These are phyloP conservation scores for Mobula birostris DNA, from an alignment of 2,113 vertebrate species.

Conservation along the genomic window DNA sequence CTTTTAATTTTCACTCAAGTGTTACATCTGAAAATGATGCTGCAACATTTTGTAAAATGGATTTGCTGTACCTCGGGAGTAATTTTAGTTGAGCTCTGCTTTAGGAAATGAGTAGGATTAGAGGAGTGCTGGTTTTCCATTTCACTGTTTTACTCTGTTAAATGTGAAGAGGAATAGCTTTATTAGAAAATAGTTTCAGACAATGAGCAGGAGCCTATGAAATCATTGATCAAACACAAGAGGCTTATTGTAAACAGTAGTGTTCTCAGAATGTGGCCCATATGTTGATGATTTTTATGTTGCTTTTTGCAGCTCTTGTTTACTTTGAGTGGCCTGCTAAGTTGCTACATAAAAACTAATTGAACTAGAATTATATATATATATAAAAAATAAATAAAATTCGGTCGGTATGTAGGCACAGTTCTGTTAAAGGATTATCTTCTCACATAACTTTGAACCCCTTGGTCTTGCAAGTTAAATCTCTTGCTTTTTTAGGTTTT, in stretches of 20 bases:
- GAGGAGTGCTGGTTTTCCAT: background rate
- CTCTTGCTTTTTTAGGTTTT: background rate
- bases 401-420: background rate
- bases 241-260: background rate
- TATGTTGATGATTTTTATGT: background rate
- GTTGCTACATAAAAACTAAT: too few species aligned
- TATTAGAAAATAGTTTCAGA: too few species aligned
- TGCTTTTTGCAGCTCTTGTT: background rate
- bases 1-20: background rate
- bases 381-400: background rate
- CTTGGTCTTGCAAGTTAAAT: background rate
- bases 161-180: background rate
- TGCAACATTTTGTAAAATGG: background rate
- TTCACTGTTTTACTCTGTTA: background rate
- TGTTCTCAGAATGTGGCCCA: background rate
- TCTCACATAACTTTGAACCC: background rate
- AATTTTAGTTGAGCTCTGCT: too few species aligned
- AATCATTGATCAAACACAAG: background rate
- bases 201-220: background rate
- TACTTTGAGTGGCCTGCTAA: background rate
- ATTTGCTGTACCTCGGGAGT: background rate
- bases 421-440: background rate
- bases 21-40: background rate
- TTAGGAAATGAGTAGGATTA: background rate
- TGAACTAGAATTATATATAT: background rate